Base-by-base conservation (phyloP, 2,113 vertebrate species). In the Melanerpes aurifrons region DNA sequence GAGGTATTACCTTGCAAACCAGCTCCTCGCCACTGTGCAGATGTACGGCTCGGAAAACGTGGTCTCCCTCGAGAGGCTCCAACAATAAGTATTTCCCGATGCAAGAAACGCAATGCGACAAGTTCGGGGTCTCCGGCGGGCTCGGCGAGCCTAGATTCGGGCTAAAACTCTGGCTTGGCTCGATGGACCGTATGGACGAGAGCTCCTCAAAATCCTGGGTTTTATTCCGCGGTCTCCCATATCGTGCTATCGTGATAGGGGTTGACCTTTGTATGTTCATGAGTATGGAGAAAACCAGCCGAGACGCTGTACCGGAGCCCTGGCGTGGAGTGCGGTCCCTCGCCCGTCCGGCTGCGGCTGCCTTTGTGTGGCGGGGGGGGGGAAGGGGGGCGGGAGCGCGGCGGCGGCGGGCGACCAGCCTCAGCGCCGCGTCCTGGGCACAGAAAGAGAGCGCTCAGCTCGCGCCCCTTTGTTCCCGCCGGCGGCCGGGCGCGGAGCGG, bases 261-360 rank as follows among this genome's bases (percentile, higher is more conserved):
- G 98, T 99, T 96, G 99, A 99, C 98, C 99, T 99, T 98, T 99
- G 99, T 99, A 99, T 99, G 99, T 99, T 99, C 99, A 99, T 99
- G 98, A 98, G 99, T 98, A 98, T 99, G 96, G 92, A 97, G 97
- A 96, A 97, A 96, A 86, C 94, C 93, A 91, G 82, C 94, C 92
- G 89, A 96, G 89, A 93, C 92, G 94, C 82, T 78, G 91, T 71
- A 93, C 90, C 86, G 87, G 89, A 96, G 94, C 92, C 94, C 91
- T 93, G 95, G 82, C 88, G 83, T 72, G 92, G 93, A 94, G 94
- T 73, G 84, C 88, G 93, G 94, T 92, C 93, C 78, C 96, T 87
- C 90, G 95, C 96, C 93, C 96, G 96, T 76, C 95, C 94, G 78
- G 97, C 94, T 92, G 96, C 97, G 88, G 93, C 95, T 96, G 94